Percentiles rank a stretch among this genome's conserved stretches.
phyloP scores from a whole-genome alignment of 2,113 vertebrate species.

The Stegostoma tigrinum region DNA sequence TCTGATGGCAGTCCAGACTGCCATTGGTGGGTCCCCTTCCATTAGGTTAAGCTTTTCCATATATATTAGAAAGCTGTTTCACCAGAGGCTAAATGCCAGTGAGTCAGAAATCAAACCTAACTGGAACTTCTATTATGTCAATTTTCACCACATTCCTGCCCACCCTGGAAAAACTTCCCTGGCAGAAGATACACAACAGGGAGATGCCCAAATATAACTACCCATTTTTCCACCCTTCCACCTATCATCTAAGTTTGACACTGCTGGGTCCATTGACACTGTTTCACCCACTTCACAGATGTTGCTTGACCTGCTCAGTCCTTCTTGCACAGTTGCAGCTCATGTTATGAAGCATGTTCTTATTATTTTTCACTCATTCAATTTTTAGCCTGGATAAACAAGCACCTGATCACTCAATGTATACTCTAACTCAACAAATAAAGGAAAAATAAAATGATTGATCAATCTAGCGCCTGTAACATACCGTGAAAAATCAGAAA shows the following conservation, averaged over 20 bases:
- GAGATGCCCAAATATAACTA: neutral
- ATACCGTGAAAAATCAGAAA: neutral
- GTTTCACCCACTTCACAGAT: neutral
- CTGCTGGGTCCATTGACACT: neutral
- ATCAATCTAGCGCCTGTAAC: neutral
- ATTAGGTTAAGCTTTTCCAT: neutral
- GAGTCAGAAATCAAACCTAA: neutral
- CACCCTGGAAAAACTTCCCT: neutral
- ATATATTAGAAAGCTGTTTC: neutral
- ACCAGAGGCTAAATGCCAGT: neutral
- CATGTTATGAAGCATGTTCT: neutral
- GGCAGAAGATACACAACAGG: neutral
- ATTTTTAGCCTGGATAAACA: neutral
- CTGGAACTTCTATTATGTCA: neutral
- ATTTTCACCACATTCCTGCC: neutral
- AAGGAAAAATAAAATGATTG: neutral
- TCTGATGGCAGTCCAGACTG: neutral
- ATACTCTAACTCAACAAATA: neutral
- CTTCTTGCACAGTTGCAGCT: neutral
- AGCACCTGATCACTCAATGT: neutral
- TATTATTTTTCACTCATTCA: neutral
- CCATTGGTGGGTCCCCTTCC: neutral
- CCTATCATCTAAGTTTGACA: neutral
- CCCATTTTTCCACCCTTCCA: neutral
- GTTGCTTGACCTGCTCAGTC: neutral